phyloP scores from a whole-genome alignment of 2,888 invertebrate genomes.

The Acronicta leporina region DNA sequence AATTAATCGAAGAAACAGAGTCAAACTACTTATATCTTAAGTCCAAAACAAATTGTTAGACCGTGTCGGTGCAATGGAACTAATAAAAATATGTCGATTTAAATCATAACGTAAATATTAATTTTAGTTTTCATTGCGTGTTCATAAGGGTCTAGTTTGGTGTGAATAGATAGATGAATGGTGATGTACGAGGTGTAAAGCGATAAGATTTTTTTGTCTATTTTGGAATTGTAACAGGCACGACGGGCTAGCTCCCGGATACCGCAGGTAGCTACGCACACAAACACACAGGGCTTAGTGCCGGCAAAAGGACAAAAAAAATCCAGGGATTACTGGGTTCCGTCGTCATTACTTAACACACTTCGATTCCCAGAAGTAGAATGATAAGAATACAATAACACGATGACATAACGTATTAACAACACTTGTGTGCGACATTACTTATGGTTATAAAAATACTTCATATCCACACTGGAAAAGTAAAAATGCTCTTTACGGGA shows the following conservation, averaged over 20 bases:
- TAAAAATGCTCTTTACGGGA: no score
- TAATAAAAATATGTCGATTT: slow-evolving; percentile 1
- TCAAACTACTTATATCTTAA: slow-evolving; percentile 57
- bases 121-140: slow-evolving; percentile 50
- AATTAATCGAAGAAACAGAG: slow-evolving; percentile 70
- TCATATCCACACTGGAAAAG: no score
- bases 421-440: background rate
- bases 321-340: slow-evolving; percentile 51
- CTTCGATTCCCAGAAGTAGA: slow-evolving; percentile 9
- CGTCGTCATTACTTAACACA: slow-evolving; percentile 28
- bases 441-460: background rate
- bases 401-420: background rate
- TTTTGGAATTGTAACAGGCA: slow-evolving; percentile 76
- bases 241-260: slow-evolving; percentile 79
- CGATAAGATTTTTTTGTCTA: slow-evolving; percentile 73
- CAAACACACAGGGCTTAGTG: slow-evolving; percentile 68
- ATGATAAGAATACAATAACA: background rate
- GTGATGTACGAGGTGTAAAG: slow-evolving; percentile 76
- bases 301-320: slow-evolving; percentile 65
- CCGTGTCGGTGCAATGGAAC: background rate
- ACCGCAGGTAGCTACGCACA: slow-evolving; percentile 84
- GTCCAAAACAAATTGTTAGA: slow-evolving; percentile 30
- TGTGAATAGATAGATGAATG: slow-evolving; percentile 57
- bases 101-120: slow-evolving; percentile 15
- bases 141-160: slow-evolving; percentile 51